A percentile compares a stretch with the other conserved stretches of the same genome.
These are phyloP conservation scores for Bombus polaris DNA, from an alignment of 1,140 invertebrate species.

Conservation along the genomic window DNA sequence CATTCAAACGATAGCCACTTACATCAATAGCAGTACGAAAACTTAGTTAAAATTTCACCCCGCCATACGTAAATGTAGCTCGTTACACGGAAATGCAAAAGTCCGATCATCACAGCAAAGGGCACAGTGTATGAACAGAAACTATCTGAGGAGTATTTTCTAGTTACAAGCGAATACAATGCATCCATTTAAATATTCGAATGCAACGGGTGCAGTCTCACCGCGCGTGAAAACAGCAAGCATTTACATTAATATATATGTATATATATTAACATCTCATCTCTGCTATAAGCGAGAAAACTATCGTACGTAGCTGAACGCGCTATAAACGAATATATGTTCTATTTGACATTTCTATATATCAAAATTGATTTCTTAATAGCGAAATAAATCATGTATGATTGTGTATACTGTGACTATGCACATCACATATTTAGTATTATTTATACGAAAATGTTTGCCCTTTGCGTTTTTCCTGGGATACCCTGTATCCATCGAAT, in stretches of 20 bases:
- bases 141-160: slow-evolving; percentile 22
- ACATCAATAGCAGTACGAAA: neutral
- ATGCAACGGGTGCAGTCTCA: slow-evolving; percentile 21
- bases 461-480: slow-evolving; percentile 35
- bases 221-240: slow-evolving; percentile 32
- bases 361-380: slow-evolving; percentile 22
- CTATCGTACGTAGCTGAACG: slow-evolving; percentile 25
- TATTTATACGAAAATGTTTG: neutral
- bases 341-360: slow-evolving; percentile 19
- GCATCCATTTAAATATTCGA: slow-evolving; percentile 36
- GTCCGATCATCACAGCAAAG: slow-evolving; percentile 43
- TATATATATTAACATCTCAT: slow-evolving; percentile 41
- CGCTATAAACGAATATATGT: slow-evolving; percentile 27
- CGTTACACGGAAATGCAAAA: slow-evolving; percentile 30
- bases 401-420: slow-evolving; percentile 1
- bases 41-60: neutral
- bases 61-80: neutral
- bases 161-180: slow-evolving; percentile 41
- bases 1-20: neutral
- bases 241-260: slow-evolving; percentile 34
- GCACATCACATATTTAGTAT: neutral
- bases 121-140: neutral
- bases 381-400: neutral
- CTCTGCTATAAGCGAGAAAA: slow-evolving; percentile 34
- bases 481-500: slow-evolving; percentile 47